Percentiles rank a stretch among this genome's conserved stretches.
Conservation (phyloP, 2,888 invertebrate genomes). For the Thereva unica region DNA sequence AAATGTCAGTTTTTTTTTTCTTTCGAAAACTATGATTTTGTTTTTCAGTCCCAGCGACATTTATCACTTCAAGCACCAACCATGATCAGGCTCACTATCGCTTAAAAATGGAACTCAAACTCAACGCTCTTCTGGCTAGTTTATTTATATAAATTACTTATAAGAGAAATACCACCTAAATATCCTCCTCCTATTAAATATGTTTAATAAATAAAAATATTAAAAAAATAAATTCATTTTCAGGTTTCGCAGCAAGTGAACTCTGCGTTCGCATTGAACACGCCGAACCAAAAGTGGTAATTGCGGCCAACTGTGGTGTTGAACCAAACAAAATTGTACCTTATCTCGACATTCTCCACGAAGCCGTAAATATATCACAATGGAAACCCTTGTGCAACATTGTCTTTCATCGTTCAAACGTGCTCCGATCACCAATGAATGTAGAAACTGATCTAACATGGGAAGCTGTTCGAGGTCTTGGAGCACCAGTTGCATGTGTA, state of each 20-base stretch:
- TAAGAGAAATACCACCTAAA: too few relatives aligned
- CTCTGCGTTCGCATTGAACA: constrained; percentile 85
- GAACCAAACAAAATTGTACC: constrained; percentile 82
- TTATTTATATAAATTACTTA: too few relatives aligned
- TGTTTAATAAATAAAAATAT: too few relatives aligned
- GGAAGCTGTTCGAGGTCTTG: constrained; percentile 69
- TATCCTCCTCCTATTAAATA: too few relatives aligned
- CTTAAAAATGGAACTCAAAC: too few relatives aligned
- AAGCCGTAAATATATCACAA: constrained; percentile 71
- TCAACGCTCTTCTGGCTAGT: too few relatives aligned
- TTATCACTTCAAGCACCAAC: too few relatives aligned
- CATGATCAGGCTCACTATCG: too few relatives aligned
- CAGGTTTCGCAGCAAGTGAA: constrained; percentile 88
- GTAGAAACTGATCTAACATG: constrained; percentile 74
- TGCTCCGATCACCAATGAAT: constrained; percentile 68
- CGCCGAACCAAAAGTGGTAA: constrained; percentile 83
- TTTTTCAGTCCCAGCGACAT: too few relatives aligned
- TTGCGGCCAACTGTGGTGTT: constrained; percentile 88
- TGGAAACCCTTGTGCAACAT: constrained; percentile 80
- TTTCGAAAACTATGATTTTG: too few relatives aligned
- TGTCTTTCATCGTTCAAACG: constrained; percentile 76
- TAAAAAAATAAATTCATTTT: too few relatives aligned
- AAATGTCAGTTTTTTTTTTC: too few relatives aligned
- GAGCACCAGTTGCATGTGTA: constrained; percentile 76
- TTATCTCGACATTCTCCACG: constrained; percentile 56